Base-by-base conservation (phyloP, 2,113 vertebrate genomes). In the Paramormyrops kingsleyae region DNA sequence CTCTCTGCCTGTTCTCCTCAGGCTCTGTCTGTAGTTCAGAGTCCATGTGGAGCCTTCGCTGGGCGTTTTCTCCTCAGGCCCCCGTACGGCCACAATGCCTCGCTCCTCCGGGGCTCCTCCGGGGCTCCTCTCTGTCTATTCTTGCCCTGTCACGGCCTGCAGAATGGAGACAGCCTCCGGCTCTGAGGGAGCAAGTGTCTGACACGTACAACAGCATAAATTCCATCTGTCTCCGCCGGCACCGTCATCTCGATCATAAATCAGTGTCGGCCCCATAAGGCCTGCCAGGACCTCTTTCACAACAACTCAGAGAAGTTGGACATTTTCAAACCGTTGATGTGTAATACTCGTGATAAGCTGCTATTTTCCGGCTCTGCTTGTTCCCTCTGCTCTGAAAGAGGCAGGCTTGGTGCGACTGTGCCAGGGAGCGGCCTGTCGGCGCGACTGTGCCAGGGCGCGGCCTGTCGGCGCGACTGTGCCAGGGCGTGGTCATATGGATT, bases 341-440 rank as follows among this genome's bases (percentile, higher is more conserved):
- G 94, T 93, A 94, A 95, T 91, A 93, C 94, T 95, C 92, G 94
- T 94, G 94, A 91, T 84, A 91, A 93, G 91, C 91, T 92, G 87
- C 85, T 88, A 42, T 21, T 93, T 90, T 83, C 66, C 44, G 85
- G 89, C 47, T 35, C 42, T 35, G 39, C 86, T n/a, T 70, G 87
- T 86, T 6, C 88, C 88, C 91, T 39, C 83, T 86, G 85, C 62
- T 50, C 85, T 83, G 70, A 83, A 87, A 52, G n/a, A 2, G 6
- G n/a, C 47, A 47, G 4, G 24, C 83, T 84, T 4, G 83, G 17
- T 47, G n/a, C 9, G 21, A 56, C 15, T 15, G 50, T 19, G 50
- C 50, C 50, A 17, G 50, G 15, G 50, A 3, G 50, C 15, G 50
- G 15, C 12, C 49, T 2, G 49, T 50, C 2, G 12, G 49, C 2